These are phyloP conservation scores for Melanocharis versteri DNA, from an alignment of 2,113 vertebrate species.

Conservation along the genomic window DNA sequence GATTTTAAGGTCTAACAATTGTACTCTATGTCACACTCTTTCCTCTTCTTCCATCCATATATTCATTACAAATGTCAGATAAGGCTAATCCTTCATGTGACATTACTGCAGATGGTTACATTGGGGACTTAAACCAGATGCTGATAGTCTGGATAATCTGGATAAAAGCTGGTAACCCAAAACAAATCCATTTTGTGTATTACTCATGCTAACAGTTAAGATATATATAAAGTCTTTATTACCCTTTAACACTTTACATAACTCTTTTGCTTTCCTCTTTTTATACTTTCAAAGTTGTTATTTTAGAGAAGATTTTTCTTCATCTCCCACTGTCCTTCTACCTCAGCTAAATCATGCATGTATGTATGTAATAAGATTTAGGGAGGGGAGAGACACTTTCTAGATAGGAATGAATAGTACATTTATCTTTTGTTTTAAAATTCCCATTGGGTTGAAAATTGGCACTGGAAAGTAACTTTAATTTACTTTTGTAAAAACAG, in stretches of 20 bases:
- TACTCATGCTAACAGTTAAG: conserved; percentile 23
- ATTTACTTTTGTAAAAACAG: neutral
- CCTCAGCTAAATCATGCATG: neutral
- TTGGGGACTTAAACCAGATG: conserved; percentile 49
- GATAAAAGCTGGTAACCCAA: conserved; percentile 61
- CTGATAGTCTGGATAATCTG: conserved; percentile 65
- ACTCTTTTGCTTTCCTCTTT: neutral
- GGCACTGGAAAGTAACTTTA: neutral
- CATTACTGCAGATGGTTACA: conserved; percentile 60
- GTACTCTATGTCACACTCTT: neutral
- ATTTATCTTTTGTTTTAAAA: neutral
- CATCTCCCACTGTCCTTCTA: neutral
- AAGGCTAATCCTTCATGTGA: conserved; percentile 63
- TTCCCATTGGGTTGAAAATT: neutral
- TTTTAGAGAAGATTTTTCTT: neutral
- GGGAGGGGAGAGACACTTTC: neutral
- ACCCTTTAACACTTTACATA: neutral
- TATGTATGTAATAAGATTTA: neutral
- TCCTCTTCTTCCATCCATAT: neutral
- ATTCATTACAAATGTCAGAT: conserved; percentile 64
- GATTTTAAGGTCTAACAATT: neutral
- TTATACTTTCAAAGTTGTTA: neutral
- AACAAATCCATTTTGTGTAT: conserved; percentile 62
- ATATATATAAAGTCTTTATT: neutral
- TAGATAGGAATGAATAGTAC: neutral